Evolutionary conservation across 2,888 invertebrate species (phyloP).

Genomic region (Leptarthrus brevirostris): DNA sequence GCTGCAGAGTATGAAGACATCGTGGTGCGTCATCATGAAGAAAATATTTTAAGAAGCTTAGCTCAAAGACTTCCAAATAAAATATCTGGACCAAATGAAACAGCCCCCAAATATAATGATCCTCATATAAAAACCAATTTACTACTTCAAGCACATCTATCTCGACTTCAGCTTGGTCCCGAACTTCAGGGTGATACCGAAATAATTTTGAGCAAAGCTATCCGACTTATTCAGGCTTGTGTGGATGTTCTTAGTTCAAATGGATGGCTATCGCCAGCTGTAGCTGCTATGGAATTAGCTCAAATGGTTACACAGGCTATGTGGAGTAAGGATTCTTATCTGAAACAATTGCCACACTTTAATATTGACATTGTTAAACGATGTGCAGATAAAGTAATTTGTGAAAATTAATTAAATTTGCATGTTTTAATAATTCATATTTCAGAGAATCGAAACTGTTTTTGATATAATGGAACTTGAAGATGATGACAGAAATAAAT

Average conservation of each 20-base stretch:
- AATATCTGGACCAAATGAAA: slow-evolving; percentile 71
- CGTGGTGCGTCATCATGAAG: slow-evolving; percentile 95
- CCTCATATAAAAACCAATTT: slow-evolving; percentile 98
- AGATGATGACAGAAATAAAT: slow-evolving; percentile 84
- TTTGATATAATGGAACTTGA: slow-evolving; percentile 85
- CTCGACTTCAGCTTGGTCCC: slow-evolving; percentile 92
- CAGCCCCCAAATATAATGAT: slow-evolving; percentile 87
- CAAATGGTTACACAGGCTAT: slow-evolving; percentile 99
- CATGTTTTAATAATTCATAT: not conserved
- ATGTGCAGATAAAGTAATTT: slow-evolving; percentile 80
- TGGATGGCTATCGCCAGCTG: slow-evolving; percentile 98
- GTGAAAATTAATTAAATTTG: not conserved
- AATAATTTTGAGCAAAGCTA: slow-evolving; percentile 83
- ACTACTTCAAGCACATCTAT: slow-evolving; percentile 94
- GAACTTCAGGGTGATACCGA: slow-evolving; percentile 98
- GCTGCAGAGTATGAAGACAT: slow-evolving; percentile 97
- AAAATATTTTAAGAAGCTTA: slow-evolving; percentile 78
- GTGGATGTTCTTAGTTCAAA: slow-evolving; percentile 95
- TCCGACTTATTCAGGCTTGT: slow-evolving; percentile 91
- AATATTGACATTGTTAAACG: slow-evolving; percentile 87
- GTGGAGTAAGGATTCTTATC: slow-evolving; percentile 99
- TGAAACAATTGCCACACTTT: slow-evolving; percentile 97
- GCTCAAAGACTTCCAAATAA: slow-evolving; percentile 72
- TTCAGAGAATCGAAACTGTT: slow-evolving; percentile 75
- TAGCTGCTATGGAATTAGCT: slow-evolving; percentile 99